A percentile compares a stretch with the other conserved stretches of the same genome.
Evolutionary conservation across 1,140 invertebrate genomes (phyloP).

Genomic region (Aphelenchoides fujianensis): DNA sequence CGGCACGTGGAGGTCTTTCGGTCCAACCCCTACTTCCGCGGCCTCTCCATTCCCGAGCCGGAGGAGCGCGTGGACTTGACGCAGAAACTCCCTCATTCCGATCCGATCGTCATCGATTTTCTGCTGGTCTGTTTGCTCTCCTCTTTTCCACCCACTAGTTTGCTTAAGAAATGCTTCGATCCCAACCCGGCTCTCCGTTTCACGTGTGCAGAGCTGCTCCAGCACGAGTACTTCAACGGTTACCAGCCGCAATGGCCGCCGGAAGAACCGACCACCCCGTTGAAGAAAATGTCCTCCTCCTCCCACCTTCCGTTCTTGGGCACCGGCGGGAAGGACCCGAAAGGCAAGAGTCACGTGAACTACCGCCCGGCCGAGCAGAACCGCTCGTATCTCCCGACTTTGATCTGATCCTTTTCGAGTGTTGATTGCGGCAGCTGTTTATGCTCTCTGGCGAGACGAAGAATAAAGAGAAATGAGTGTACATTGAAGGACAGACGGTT

Average conservation of each 20-base stretch:
- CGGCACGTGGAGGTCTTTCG: slow-evolving; percentile 91
- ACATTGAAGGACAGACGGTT: too few species aligned
- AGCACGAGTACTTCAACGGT: slow-evolving; percentile 76
- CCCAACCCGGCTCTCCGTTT: slow-evolving; percentile 85
- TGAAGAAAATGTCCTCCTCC: slow-evolving; percentile 2
- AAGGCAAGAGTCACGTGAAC: too few species aligned
- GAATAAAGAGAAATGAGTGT: too few species aligned
- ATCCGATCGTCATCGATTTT: slow-evolving; percentile 23
- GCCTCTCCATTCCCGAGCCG: slow-evolving; percentile 80
- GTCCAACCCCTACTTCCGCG: slow-evolving; percentile 85
- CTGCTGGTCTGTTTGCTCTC: slow-evolving; percentile 27
- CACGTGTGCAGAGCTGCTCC: slow-evolving; percentile 81
- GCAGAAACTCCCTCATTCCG: slow-evolving; percentile 36
- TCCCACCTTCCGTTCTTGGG: not conserved
- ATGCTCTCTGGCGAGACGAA: too few species aligned
- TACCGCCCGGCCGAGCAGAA: too few species aligned
- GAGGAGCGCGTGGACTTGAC: slow-evolving; percentile 65
- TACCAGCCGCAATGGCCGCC: slow-evolving; percentile 21
- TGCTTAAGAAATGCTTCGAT: slow-evolving; percentile 79
- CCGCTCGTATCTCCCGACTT: slow-evolving; percentile 21
- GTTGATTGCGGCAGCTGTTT: too few species aligned
- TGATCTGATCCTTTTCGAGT: slow-evolving; percentile 18
- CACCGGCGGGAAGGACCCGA: not conserved
- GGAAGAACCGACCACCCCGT: not conserved
- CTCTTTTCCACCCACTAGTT: slow-evolving; percentile 29